Evolutionary conservation across 2,113 vertebrate genomes (phyloP), one percentile per base, ranked within the genome.

Genomic region (Candoia aspera): DNA sequence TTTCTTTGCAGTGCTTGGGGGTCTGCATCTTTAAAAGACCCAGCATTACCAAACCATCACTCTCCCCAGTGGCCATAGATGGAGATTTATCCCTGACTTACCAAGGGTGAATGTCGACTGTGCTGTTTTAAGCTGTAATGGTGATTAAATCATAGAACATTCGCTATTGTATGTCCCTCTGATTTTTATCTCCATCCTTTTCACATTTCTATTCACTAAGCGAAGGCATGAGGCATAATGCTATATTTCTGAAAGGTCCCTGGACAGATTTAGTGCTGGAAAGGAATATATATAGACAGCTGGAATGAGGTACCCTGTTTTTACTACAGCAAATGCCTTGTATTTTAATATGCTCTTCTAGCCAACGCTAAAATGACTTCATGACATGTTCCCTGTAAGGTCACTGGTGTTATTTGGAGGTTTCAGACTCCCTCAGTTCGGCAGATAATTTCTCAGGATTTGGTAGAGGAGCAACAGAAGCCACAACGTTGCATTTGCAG

Each of bases 301-400:
- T 88, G 91, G 95, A 97, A 95, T 86, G 91, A 89, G 24, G 11
- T 73, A 33, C 87, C 62, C 95, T 85, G 33, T 94, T 93, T 92
- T 94, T 97, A 95, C 92, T 91, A 86, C 87, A n/a, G 88, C 33
- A 23, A 49, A 29, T 90, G 49, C 92, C 88, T 93, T 95, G 91
- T 93, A 94, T 95, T 97, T 96, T 96, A 97, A 96, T 95, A 90
- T 86, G 91, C 79, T 89, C 79, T 94, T 94, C 91, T 93, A 95
- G 95, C 91, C 95, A 96, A 96, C 73, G 93, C 95, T 26, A 58
- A 92, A 96, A 94, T 94, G 84, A 90, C 79, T 95, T 93, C 94
- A 93, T 6, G 4, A 84, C 21, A 58, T 94, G 93, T 94, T 93
- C 91, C 92, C 94, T 87, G 93, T 3, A 57, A 87, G 96, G 90